Evolutionary conservation across 1,140 invertebrate genomes (phyloP).

Genomic region (Nomia melanderi): DNA sequence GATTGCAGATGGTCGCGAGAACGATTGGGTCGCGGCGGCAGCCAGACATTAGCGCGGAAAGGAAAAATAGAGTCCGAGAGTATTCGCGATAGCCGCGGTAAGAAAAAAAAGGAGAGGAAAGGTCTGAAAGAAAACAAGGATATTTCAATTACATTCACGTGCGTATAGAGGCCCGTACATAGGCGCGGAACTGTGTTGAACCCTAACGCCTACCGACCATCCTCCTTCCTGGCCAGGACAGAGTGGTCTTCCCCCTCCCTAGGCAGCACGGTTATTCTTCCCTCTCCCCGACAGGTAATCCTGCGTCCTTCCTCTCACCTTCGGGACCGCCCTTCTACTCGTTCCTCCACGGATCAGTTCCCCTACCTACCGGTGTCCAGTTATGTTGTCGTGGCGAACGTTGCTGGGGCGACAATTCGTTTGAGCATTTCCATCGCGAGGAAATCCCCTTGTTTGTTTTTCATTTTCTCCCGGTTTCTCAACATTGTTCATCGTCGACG

Average conservation of each 20-base stretch:
- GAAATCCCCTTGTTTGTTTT: not conserved
- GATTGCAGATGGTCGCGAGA: not conserved
- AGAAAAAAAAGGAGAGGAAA: not conserved
- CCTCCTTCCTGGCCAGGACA: slow-evolving; percentile 32
- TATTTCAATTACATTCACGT: slow-evolving; percentile 40
- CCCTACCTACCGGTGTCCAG: slow-evolving; percentile 78
- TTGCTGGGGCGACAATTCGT: slow-evolving; percentile 50
- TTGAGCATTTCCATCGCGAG: slow-evolving; percentile 25
- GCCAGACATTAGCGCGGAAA: not conserved
- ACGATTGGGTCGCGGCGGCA: too few relatives aligned
- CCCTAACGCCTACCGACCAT: slow-evolving; percentile 41
- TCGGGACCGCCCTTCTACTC: slow-evolving; percentile 52
- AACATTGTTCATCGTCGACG: too few relatives aligned
- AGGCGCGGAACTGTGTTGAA: slow-evolving; percentile 16
- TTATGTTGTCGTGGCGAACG: slow-evolving; percentile 79
- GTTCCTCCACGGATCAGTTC: slow-evolving; percentile 74
- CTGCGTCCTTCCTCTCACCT: slow-evolving; percentile 11
- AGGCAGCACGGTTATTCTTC: not conserved
- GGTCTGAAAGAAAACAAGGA: slow-evolving; percentile 22
- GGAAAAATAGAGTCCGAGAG: not conserved
- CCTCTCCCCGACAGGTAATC: not conserved
- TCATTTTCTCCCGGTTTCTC: too few relatives aligned
- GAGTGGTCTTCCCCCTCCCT: slow-evolving; percentile 10
- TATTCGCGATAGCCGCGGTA: not conserved
- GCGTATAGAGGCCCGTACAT: not conserved